Evolutionary conservation across 2,113 vertebrate species (phyloP), one percentile per base, ranked within the genome.

Genomic region (Anser cygnoides): DNA sequence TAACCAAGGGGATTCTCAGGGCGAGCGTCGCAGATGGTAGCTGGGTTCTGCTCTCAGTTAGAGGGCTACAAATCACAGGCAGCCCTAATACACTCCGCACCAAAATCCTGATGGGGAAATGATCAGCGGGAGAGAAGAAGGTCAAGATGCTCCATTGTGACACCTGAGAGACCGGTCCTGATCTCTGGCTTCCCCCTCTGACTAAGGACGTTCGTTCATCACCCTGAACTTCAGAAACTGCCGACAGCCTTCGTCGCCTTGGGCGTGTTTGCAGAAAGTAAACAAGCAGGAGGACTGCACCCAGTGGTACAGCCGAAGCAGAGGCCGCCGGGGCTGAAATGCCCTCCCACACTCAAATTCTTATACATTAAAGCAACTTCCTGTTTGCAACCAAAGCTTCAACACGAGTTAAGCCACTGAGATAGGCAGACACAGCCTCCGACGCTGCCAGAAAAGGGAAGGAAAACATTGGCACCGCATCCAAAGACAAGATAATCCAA

Each of bases 1-100:
- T 92, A 96, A 96, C 95, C 96, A 89, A 76, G 87, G 93, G 89
- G 84, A 96, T 82, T 70, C 4, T 8, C 71, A 62, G 62, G 74
- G 76, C 52, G 71, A 68, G 77, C 0, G 3, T 63, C 59, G 43
- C 62, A 41, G 81, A n/a, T 54, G 37, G 43, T 2, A 62, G 49
- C 79, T 62, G 79, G 61, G 23, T 57, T 70, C 77, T 84, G 39
- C 65, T 78, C 83, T 7, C 21, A 81, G 79, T 37, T 21, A 5
- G 26, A 31, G 72, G 80, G 82, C 85, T 80, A 28, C 90, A 86
- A 52, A 86, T 35, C 81, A 66, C 71, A 68, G 54, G 63, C 50
- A 63, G 13, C 0, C 4, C 67, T 33, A 7, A 3, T 5, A 8
- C 63, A 71, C 59, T 79, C n/a, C 43, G 11, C 35, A 12, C 6